Base-by-base conservation (phyloP, 2,888 invertebrate species). In the Schrankia costaestrigalis region DNA sequence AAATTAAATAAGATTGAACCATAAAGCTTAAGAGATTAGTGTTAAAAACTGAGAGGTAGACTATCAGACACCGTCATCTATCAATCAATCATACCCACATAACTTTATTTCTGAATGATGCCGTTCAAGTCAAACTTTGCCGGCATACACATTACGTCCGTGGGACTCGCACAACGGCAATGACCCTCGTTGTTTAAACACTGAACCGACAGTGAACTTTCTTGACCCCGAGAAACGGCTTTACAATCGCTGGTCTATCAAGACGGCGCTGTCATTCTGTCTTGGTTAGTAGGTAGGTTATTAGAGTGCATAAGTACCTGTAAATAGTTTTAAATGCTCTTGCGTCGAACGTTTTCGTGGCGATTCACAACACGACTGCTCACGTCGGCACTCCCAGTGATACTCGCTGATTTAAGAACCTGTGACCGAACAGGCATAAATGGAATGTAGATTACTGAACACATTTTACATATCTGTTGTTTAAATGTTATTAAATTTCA, bases 171-270 rank as follows among this genome's bases (percentile, higher is more conserved):
- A 55, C 56, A 71, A 61, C 69, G 57, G 41, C 50, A 73, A 71
- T 76, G 75, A 75, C 68, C 73, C 59, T 50, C 57, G 58, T 48
- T 54, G 51, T 41, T 48, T 57, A 55, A 47, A 44, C 59, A 55
- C 50, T 49, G 39, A 47, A 54, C 62, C 66, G 70, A 58, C 68
- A 68, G 65, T 78, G 79, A 81, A 70, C 78, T 66, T 66, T 63
- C 61, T 63, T 67, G 74, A 71, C 70, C 72, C 60, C 66, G 47
- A 51, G 51, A 42, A 42, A 39, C 46, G 34, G 53, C 55, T 63
- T 58, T 46, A 51, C 56, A 62, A 52, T 57, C 63, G 47, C 52
- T 46, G 40, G 45, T 41, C 35, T 11, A 7, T 23, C n/a, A n/a
- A n/a, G n/a, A n/a, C n/a, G n/a, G n/a, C n/a, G n/a, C n/a, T 7